phyloP scores from a whole-genome alignment of 2,888 invertebrate species.

The Dryobotodes eremita region DNA sequence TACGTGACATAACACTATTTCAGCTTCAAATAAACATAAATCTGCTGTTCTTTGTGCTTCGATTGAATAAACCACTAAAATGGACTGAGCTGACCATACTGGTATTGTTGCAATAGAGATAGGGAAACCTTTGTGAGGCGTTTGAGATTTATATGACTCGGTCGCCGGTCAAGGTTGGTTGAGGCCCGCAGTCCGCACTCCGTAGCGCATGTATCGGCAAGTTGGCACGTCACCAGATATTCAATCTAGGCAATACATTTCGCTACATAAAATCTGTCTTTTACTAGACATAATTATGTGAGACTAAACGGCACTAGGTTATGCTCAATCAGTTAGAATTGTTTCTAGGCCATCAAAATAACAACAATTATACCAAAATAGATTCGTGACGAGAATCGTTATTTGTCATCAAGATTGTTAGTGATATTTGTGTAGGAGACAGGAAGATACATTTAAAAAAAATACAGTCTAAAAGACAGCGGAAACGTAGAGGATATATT shows the following conservation, averaged over 20 bases:
- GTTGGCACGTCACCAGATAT: conserved; percentile 84
- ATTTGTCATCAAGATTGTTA: conserved; percentile 51
- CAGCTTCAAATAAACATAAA: conserved; percentile 31
- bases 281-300: conserved; percentile 43
- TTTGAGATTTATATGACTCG: conserved; percentile 76
- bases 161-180: conserved; percentile 86
- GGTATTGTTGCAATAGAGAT: conserved; percentile 67
- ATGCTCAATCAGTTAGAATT: conserved; percentile 41
- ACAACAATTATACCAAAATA: conserved; percentile 52
- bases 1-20: conserved; percentile 32
- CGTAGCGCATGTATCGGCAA: conserved; percentile 74
- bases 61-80: conserved; percentile 55
- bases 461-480: conserved; percentile 34
- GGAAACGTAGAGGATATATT: conserved; percentile 49
- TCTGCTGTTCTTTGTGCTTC: conserved; percentile 42
- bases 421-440: conserved; percentile 51
- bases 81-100: conserved; percentile 58
- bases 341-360: conserved; percentile 40
- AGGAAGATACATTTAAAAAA: conserved; percentile 47
- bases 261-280: conserved; percentile 42
- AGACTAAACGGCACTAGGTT: conserved; percentile 46
- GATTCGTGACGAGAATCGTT: conserved; percentile 33
- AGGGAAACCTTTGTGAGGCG: conserved; percentile 74
- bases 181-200: conserved; percentile 86
- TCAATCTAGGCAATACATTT: conserved; percentile 69